Evolutionary conservation across 2,113 vertebrate genomes (phyloP).

Genomic region (Paramormyrops kingsleyae): DNA sequence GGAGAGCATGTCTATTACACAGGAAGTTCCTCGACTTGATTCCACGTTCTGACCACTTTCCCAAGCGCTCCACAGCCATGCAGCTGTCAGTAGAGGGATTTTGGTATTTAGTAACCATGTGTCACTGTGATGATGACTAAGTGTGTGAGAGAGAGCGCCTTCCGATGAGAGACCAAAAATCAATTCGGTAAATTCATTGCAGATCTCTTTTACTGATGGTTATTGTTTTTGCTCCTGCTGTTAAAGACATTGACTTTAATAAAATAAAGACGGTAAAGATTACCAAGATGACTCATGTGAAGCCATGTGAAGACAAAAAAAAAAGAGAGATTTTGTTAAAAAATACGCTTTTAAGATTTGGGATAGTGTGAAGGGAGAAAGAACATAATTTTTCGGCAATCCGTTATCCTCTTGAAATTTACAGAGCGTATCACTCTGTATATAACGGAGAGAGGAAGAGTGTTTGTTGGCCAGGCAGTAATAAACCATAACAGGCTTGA

Average conservation of each 20-base stretch:
- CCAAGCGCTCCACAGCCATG: constrained; percentile 55
- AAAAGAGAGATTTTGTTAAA: neutral
- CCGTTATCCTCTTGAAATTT: neutral
- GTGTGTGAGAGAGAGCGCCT: neutral
- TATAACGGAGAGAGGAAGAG: neutral
- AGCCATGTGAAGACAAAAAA: neutral
- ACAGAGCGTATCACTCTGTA: neutral
- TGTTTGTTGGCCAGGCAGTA: neutral
- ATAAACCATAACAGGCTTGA: neutral
- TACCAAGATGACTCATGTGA: neutral
- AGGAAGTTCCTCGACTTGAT: constrained; percentile 56
- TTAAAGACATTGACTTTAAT: neutral
- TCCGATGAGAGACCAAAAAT: neutral
- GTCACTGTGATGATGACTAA: constrained; percentile 22
- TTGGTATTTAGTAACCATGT: constrained; percentile 41
- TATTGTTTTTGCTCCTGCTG: neutral
- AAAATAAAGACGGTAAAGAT: constrained; percentile 1
- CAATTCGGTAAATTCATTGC: neutral
- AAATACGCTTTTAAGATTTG: neutral
- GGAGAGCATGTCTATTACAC: constrained; percentile 49
- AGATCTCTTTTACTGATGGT: neutral
- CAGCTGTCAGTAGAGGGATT: constrained; percentile 56
- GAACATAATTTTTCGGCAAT: neutral
- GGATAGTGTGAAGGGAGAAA: neutral
- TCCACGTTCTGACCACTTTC: constrained; percentile 53